Base-by-base conservation (phyloP, 2,888 invertebrate genomes). In the Cosmia pyralina region DNA sequence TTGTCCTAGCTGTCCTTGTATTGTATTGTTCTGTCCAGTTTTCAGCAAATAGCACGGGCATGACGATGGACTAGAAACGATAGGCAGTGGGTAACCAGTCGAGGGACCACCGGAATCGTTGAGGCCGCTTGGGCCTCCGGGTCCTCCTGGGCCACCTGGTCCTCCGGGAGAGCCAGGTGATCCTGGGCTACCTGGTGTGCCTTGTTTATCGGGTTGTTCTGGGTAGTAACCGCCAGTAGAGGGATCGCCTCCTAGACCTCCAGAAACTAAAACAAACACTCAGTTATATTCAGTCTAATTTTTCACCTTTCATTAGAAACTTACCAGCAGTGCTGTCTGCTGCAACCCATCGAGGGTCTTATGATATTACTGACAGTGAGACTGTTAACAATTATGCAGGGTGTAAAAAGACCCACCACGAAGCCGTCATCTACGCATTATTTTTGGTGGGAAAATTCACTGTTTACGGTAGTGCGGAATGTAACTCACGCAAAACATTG, bases 21-120 rank as follows among this genome's bases (percentile, higher is more conserved):
- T 85, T 8, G 92, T 88, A n/a, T 89, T 87, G 81, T 94, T 94
- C 60, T 95, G 95, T 52, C 96, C 95, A 2, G 97, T 96, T 75
- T 97, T 96, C 53, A 97, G 93, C 74, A 97, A 93, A 84, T 97
- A 97, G 90, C 97, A 97, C 5, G 97, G 97, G 87, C 97, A 97
- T 8, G 96, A 95, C 65, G 95, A 95, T 8, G 97, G 97, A 87
- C 96, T 97, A 46, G 97, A 97, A 46, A 97, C 97, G 85, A 97
- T 96, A 8, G 97, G 97, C 63, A 97, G 88, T 22, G 97, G 97
- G 64, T 85, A 82, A 34, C 84, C 70, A 19, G 84, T 84, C 0
- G 84, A 58, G n/a, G 80, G 79, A 2, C 85, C 80, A 3, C 63
- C 38, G 22, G 86, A 83, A 0, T 82, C 86, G 17, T 73, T 69